Percentiles rank a stretch among this genome's conserved stretches.
These are phyloP conservation scores for Cyrtorhinus lividipennis DNA, from an alignment of 1,140 invertebrate genomes.

Conservation along the genomic window DNA sequence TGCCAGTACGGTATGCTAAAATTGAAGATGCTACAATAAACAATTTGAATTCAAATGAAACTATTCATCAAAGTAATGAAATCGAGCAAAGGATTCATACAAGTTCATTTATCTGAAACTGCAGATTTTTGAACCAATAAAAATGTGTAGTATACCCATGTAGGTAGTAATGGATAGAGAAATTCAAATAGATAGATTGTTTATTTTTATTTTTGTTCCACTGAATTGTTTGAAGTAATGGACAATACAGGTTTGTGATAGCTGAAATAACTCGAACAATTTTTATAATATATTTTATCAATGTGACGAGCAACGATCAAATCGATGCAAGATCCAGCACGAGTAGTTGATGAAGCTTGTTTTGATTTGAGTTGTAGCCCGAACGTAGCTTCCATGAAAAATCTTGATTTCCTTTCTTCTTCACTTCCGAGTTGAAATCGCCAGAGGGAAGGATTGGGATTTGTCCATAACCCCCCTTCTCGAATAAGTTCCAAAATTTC, in stretches of 20 bases:
- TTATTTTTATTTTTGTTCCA: neutral
- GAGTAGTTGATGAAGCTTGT: neutral
- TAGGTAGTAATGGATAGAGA: too few relatives aligned
- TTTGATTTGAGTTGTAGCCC: slow-evolving; percentile 1
- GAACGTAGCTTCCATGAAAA: neutral
- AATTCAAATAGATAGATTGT: neutral
- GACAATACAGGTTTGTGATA: neutral
- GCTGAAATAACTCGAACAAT: neutral
- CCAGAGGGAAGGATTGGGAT: neutral
- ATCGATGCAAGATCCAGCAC: neutral
- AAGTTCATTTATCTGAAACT: too few relatives aligned
- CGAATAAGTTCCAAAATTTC: neutral
- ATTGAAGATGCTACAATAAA: too few relatives aligned
- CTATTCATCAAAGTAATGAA: too few relatives aligned
- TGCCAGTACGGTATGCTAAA: too few relatives aligned
- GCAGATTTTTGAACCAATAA: too few relatives aligned
- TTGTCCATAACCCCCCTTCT: neutral
- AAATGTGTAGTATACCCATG: too few relatives aligned
- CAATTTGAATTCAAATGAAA: too few relatives aligned
- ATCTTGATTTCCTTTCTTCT: neutral
- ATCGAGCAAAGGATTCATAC: too few relatives aligned
- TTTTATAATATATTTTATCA: neutral
- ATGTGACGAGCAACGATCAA: neutral
- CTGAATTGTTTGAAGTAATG: neutral
- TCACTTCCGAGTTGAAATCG: neutral